Base-by-base conservation (phyloP, 2,113 vertebrate species). In the Oxyruncus cristatus region DNA sequence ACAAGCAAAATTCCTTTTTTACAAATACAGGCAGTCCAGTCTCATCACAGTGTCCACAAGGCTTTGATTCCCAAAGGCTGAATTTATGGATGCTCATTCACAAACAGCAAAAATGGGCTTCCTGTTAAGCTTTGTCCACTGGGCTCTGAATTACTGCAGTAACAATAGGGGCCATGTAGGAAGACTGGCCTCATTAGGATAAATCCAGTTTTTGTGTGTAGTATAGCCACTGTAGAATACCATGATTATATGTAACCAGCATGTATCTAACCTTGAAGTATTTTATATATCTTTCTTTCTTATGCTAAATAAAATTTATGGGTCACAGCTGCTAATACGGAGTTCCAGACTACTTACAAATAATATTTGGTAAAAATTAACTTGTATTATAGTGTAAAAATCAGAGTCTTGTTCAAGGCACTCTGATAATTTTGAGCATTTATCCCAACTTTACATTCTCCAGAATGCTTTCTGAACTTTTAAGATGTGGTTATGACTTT, bases 301-400 rank as follows among this genome's bases (percentile, higher is more conserved):
- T 65, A n/a, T 26, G 53, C 8, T 32, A 56, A 53, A 37, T 32
- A 56, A 53, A 37, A 53, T 58, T 16, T 59, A 12, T 50, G 44
- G 28, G n/a, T 71, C 32, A 13, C 24, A 85, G 61, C 10, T 82
- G 49, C 1, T 8, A 62, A 44, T 41, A 70, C 8, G 46, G 52
- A 62, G 35, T 44, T 80, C 42, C n/a, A n/a, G 71, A 63, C 52
- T 62, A 97, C 97, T 97, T 95, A 97, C 96, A 95, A 59, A 80
- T 52, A 58, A 39, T 82, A 55, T 68, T 85, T 30, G 7, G 49
- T 46, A 74, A 50, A 82, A 71, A 6, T 4, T 1, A 35, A 26
- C 15, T 26, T 65, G 16, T 22, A 28, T 39, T 16, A 16, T 8
- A 28, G 9, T 41, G 19, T 7, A 65, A 75, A 93, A 79, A n/a